A percentile compares a stretch with the other conserved stretches of the same genome.
phyloP scores from a whole-genome alignment of 30 jellyfish, hydroid and myxozoan genomes.

The Aurelia sp. region DNA sequence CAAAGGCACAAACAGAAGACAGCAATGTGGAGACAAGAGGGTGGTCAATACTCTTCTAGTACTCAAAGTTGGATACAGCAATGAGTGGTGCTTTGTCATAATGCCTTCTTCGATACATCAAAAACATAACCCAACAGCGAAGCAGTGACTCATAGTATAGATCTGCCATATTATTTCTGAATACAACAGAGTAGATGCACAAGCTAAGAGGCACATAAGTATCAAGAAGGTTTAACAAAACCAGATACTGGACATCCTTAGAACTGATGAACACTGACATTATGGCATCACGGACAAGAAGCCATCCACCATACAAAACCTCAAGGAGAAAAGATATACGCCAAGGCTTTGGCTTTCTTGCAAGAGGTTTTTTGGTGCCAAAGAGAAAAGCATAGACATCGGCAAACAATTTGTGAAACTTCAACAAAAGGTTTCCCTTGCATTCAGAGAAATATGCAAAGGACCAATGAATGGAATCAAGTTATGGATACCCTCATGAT shows the following conservation, averaged over 20 bases:
- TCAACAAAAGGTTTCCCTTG: background rate
- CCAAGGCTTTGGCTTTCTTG: conserved; percentile 52
- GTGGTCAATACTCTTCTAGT: conserved; percentile 22
- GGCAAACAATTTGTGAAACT: conserved; percentile 17
- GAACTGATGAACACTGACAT: conserved; percentile 1
- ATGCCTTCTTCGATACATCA: conserved; percentile 3
- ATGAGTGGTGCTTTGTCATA: conserved; percentile 39
- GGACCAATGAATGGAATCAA: conserved; percentile 19
- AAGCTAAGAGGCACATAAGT: conserved; percentile 3
- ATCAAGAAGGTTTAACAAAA: conserved; percentile 10
- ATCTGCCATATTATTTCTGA: conserved; percentile 3
- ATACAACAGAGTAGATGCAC: conserved; percentile 16
- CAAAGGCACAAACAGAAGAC: background rate
- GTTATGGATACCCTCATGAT: conserved; percentile 23
- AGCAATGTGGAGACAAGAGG: conserved; percentile 5
- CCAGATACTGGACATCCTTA: conserved; percentile 25
- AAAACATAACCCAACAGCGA: conserved; percentile 6
- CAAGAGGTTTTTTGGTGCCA: conserved; percentile 38
- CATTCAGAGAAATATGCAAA: conserved; percentile 22
- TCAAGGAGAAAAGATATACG: conserved; percentile 22
- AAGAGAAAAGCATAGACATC: conserved; percentile 25
- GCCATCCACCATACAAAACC: conserved; percentile 43
- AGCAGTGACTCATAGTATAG: background rate
- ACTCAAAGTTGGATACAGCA: conserved; percentile 12
- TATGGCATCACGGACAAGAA: conserved; percentile 17